phyloP scores from a whole-genome alignment of 2,888 invertebrate genomes.

The Ganaspis brasiliensis region DNA sequence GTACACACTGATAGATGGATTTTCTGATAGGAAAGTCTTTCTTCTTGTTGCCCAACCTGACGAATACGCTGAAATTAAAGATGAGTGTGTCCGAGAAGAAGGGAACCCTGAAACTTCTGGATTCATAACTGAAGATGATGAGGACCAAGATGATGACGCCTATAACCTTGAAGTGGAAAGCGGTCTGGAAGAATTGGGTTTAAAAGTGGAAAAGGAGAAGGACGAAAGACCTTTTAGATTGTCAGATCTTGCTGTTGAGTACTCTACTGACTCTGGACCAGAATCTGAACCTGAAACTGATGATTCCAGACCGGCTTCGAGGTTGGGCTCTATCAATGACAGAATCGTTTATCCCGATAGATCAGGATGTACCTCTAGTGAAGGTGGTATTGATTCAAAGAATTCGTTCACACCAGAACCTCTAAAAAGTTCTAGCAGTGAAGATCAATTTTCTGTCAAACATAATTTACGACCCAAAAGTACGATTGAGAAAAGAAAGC shows the following conservation, averaged over 20 bases:
- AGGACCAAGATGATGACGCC: slow-evolving; percentile 61
- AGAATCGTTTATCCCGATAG: slow-evolving; percentile 69
- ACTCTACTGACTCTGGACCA: slow-evolving; percentile 77
- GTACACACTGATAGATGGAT: slow-evolving; percentile 76
- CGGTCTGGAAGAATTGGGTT: slow-evolving; percentile 62
- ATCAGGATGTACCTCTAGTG: slow-evolving; percentile 70
- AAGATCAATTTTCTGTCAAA: slow-evolving; percentile 46
- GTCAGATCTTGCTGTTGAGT: slow-evolving; percentile 75
- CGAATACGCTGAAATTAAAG: slow-evolving; percentile 80
- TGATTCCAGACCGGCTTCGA: slow-evolving; percentile 74
- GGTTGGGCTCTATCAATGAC: slow-evolving; percentile 72
- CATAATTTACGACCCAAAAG: background rate
- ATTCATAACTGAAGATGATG: slow-evolving; percentile 52
- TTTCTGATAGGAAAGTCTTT: slow-evolving; percentile 83
- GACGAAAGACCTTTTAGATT: slow-evolving; percentile 71
- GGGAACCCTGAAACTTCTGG: slow-evolving; percentile 46
- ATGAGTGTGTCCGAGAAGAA: slow-evolving; percentile 64
- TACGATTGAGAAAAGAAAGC: slow-evolving; percentile 4
- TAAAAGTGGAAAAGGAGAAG: slow-evolving; percentile 61
- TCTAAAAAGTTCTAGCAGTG: slow-evolving; percentile 46
- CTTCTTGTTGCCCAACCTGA: slow-evolving; percentile 83
- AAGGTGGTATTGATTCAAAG: slow-evolving; percentile 63
- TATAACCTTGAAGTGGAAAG: slow-evolving; percentile 65
- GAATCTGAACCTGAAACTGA: slow-evolving; percentile 77
- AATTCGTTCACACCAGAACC: slow-evolving; percentile 61